Base-by-base conservation (phyloP, 2,888 invertebrate species). In the Oscheius myriophilus region DNA sequence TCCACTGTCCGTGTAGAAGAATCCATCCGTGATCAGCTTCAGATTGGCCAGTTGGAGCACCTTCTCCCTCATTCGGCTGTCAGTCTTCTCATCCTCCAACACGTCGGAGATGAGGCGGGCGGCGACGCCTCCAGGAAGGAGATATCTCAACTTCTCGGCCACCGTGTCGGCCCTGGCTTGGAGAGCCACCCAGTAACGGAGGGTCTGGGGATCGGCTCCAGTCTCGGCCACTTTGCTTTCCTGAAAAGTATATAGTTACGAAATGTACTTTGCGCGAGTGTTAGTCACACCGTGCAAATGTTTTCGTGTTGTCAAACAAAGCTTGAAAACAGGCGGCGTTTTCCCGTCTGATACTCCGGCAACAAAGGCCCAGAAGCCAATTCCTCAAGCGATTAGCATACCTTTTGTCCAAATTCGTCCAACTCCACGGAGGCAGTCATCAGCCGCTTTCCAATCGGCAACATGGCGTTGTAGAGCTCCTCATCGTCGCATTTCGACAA, bases 41-140 rank as follows among this genome's bases (percentile, higher is more conserved):
- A 90, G 90, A 82, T 93, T 94, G 0, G 96, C 88, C 46, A 96
- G 87, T 83, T 96, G 95, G 88, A 96, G 90, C 0, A 96, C 92
- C 7, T 91, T 91, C 16, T 91, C 87, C 25, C 92, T 87, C 75
- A 75, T 72, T 52, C 54, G 71, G 42, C 42, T 71, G n/a, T 70
- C 71, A 42, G 75, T 64, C 58, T 71, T 73, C 54, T 75, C 71
- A 46, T 91, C 92, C 58, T 90, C 90, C 62, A 96, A 88, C 57
- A 90, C 85, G 0, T 92, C 91, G 74, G 91, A 90, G 0, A 94
- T 90, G 0, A 94, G 93, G 49, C 91, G 89, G 23, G 95, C 87
- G 87, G 96, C 93, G 89, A 93, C 91, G 21, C 91, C 75, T 55
- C 92, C 91, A 0, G 94, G 92, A 16, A 96, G 87, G 57, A 96